phyloP scores from a whole-genome alignment of 2,113 vertebrate genomes.

The Tretioscincus oriximinensis region DNA sequence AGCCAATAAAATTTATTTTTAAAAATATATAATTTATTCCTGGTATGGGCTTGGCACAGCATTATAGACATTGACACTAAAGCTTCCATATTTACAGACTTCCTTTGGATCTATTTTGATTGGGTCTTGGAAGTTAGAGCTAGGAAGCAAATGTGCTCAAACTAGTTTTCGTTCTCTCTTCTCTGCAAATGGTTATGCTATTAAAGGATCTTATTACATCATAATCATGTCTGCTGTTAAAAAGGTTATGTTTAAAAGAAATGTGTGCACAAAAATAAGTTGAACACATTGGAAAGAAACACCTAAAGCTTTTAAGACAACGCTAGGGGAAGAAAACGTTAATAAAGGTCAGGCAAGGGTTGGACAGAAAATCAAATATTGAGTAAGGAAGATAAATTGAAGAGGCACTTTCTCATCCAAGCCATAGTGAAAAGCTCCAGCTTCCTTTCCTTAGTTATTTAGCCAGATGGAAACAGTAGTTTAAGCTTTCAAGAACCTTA shows the following conservation, averaged over 20 bases:
- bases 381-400: not conserved
- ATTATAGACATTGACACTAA: slow-evolving; percentile 6
- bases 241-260: slow-evolving; percentile 36
- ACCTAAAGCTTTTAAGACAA: not conserved
- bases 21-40: slow-evolving; percentile 5
- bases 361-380: not conserved
- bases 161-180: slow-evolving; percentile 6
- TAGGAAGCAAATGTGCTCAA: slow-evolving; percentile 21
- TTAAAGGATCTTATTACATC: slow-evolving; percentile 31
- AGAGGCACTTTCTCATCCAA: not conserved
- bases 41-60: slow-evolving; percentile 15
- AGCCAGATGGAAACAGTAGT: not conserved
- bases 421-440: not conserved
- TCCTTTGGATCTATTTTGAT: slow-evolving; percentile 23
- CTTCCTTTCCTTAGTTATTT: not conserved
- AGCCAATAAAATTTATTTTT: too few species aligned
- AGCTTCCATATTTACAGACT: slow-evolving; percentile 47
- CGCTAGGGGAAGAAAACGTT: not conserved
- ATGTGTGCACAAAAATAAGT: slow-evolving; percentile 33
- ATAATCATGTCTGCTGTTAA: slow-evolving; percentile 36
- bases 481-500: not conserved
- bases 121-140: slow-evolving; percentile 36
- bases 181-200: slow-evolving; percentile 27
- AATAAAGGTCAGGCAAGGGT: not conserved
- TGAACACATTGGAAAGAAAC: slow-evolving; percentile 10